Percentiles rank a stretch among this genome's conserved stretches.
Conservation (phyloP, 1,140 invertebrate species). For the Drosophila sproati region DNA sequence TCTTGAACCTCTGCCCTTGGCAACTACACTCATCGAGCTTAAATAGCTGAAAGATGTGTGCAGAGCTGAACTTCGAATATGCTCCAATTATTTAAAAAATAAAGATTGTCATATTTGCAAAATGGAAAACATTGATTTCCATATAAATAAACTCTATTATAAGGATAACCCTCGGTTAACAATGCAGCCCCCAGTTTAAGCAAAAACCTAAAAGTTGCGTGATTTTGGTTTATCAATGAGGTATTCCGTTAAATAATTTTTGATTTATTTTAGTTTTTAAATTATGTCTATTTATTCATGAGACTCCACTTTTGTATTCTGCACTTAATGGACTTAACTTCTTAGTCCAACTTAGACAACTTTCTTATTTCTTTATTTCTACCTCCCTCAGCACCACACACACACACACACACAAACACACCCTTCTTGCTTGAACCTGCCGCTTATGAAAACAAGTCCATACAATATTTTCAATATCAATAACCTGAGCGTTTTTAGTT, state of each 20-base stretch:
- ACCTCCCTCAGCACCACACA: not conserved
- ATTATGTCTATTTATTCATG: not conserved
- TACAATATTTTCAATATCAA: constrained; percentile 75
- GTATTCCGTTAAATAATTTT: not conserved
- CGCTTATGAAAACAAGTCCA: constrained; percentile 37
- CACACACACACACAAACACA: not conserved
- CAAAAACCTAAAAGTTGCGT: no score
- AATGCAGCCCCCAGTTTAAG: no score
- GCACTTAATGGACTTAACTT: constrained; percentile 15
- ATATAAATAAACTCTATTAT: no score
- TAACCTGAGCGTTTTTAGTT: constrained; percentile 74
- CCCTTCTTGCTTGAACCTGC: not conserved
- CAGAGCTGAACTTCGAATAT: no score
- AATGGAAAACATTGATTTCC: no score
- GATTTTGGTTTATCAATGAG: no score
- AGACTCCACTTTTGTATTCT: not conserved
- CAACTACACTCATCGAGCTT: not conserved
- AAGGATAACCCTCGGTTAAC: no score
- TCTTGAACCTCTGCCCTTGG: constrained; percentile 17
- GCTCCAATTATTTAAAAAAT: no score
- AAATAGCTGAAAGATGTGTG: no score
- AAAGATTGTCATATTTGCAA: no score
- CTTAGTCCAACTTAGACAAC: not conserved
- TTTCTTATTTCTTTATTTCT: not conserved
- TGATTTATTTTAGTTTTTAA: not conserved